A percentile compares a stretch with the other conserved stretches of the same genome.
These are phyloP conservation scores for Caiman crocodilus DNA, from an alignment of 2,797 vertebrate species.

Conservation along the genomic window DNA sequence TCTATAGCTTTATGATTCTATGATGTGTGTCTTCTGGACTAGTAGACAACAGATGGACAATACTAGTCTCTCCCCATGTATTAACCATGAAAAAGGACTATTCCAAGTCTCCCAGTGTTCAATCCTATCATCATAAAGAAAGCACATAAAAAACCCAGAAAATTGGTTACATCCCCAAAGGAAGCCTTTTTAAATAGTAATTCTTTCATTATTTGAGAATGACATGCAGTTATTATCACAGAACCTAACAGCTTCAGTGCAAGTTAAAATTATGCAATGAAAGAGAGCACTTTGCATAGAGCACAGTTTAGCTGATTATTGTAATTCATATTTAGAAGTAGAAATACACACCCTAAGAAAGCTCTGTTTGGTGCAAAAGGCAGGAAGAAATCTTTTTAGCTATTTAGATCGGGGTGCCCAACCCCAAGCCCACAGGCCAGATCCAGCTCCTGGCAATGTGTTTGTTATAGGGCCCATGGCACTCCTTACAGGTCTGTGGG, in stretches of 20 bases:
- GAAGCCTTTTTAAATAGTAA: conserved; percentile 12
- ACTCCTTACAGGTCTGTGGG: too few relatives aligned
- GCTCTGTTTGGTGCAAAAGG: conserved; percentile 18
- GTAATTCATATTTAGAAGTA: conserved; percentile 46
- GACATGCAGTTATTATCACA: conserved; percentile 50
- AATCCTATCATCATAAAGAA: conserved; percentile 4
- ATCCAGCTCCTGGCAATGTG: too few relatives aligned
- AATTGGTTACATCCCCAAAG: conserved; percentile 18
- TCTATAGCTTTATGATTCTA: too few relatives aligned
- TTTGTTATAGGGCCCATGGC: too few relatives aligned
- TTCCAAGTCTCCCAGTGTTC: not conserved
- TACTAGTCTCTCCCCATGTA: not conserved
- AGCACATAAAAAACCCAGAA: not conserved
- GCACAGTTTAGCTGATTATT: conserved; percentile 38
- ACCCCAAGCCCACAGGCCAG: too few relatives aligned
- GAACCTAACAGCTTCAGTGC: conserved; percentile 32
- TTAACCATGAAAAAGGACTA: not conserved
- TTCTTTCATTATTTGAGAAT: conserved; percentile 13
- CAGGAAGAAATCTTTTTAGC: conserved; percentile 13
- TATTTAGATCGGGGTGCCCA: too few relatives aligned
- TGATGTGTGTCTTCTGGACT: too few relatives aligned
- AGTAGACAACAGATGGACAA: not conserved
- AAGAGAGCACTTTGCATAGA: conserved; percentile 30
- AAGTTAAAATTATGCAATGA: conserved; percentile 58
- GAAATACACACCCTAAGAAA: conserved; percentile 44